A percentile compares a stretch with the other conserved stretches of the same genome.
phyloP scores from a whole-genome alignment of 1,140 invertebrate species.

The Cecropterus lyciades region DNA sequence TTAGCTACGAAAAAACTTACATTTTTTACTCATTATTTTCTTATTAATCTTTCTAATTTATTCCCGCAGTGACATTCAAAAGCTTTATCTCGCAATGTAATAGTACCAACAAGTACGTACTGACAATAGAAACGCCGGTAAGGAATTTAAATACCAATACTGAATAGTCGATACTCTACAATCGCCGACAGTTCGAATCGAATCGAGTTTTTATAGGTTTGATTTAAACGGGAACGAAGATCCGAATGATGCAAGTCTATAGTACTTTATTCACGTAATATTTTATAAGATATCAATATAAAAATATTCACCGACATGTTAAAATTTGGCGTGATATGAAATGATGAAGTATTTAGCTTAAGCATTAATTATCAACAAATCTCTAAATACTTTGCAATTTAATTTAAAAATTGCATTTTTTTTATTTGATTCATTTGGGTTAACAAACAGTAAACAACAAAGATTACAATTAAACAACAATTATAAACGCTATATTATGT shows the following conservation, averaged over 20 bases:
- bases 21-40: background rate
- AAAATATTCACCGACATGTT: too few relatives aligned
- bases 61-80: slow-evolving; percentile 7
- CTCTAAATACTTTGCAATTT: too few relatives aligned
- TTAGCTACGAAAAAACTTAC: too few relatives aligned
- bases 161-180: slow-evolving; percentile 51
- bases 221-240: slow-evolving; percentile 21
- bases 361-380: too few relatives aligned
- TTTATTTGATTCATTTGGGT: too few relatives aligned
- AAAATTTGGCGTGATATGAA: too few relatives aligned
- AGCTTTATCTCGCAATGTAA: background rate
- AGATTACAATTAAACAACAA: too few relatives aligned
- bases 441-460: too few relatives aligned
- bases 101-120: slow-evolving; percentile 4
- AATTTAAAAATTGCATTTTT: too few relatives aligned
- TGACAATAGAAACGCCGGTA: slow-evolving; percentile 46
- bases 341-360: too few relatives aligned
- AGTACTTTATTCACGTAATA: background rate
- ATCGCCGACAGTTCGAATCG: slow-evolving; percentile 55
- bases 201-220: slow-evolving; percentile 51
- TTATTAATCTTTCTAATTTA: background rate
- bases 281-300: too few relatives aligned
- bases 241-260: slow-evolving; percentile 5
- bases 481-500: too few relatives aligned
- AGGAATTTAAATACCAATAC: slow-evolving; percentile 61